Percentiles rank a stretch among this genome's conserved stretches.
phyloP scores from a whole-genome alignment of 2,797 vertebrate species.

The Nasua narica region DNA sequence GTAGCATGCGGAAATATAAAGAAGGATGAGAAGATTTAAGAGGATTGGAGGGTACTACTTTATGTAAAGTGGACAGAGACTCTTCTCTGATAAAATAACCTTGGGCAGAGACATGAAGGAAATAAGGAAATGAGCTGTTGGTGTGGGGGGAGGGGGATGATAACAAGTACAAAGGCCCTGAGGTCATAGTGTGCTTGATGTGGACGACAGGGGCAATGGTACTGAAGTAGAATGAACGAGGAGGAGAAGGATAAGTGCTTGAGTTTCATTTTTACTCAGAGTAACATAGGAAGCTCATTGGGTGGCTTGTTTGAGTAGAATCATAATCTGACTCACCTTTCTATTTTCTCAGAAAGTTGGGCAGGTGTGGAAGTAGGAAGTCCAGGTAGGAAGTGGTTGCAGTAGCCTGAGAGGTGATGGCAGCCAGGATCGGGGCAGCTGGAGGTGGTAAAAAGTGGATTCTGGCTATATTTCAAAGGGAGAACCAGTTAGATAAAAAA shows the following conservation, averaged over 20 bases:
- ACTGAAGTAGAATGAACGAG: not conserved
- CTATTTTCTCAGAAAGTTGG: not conserved
- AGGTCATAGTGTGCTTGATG: not conserved
- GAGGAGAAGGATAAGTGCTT: not conserved
- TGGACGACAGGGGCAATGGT: not conserved
- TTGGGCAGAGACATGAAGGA: not conserved
- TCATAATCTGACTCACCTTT: not conserved
- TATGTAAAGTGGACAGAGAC: not conserved
- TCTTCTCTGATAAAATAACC: not conserved
- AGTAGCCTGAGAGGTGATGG: not conserved
- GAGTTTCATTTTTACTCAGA: not conserved
- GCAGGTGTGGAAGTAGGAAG: not conserved
- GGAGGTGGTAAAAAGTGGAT: not conserved
- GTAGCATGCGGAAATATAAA: not conserved
- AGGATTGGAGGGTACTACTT: not conserved
- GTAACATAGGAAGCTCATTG: not conserved
- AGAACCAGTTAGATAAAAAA: not conserved
- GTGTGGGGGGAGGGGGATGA: not conserved
- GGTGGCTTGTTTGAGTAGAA: not conserved
- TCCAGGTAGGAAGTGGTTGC: not conserved
- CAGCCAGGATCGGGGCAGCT: not conserved
- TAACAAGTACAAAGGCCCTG: not conserved
- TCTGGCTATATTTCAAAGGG: not conserved
- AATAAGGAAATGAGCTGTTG: not conserved
- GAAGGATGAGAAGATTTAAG: not conserved